phyloP scores from a whole-genome alignment of 2,888 invertebrate species.

The Drosophila mimica region DNA sequence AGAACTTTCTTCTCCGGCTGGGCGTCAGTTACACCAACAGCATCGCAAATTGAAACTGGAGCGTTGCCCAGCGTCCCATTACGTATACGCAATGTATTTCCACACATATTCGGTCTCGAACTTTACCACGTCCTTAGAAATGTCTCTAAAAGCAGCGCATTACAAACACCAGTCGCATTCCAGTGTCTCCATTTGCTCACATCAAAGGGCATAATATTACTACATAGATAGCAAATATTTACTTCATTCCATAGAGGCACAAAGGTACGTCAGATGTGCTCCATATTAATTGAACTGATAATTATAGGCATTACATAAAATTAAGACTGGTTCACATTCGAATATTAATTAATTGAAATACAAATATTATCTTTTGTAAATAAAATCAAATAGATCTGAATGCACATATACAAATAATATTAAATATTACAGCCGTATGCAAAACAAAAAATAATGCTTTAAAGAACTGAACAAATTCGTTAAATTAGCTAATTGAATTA shows the following conservation, averaged over 20 bases:
- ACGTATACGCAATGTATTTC: constrained; percentile 59
- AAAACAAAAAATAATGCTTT: background rate
- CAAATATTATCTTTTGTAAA: no score
- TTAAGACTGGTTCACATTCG: background rate
- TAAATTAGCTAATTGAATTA: background rate
- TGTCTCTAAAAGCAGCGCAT: constrained; percentile 17
- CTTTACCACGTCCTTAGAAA: constrained; percentile 22
- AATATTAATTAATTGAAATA: no score
- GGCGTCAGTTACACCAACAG: constrained; percentile 54
- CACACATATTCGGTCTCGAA: constrained; percentile 12
- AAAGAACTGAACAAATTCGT: background rate
- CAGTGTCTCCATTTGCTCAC: background rate
- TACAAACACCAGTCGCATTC: constrained; percentile 9
- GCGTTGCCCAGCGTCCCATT: constrained; percentile 56
- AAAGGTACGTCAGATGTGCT: background rate
- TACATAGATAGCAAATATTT: constrained; percentile 3
- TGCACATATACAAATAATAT: background rate
- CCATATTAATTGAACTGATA: background rate
- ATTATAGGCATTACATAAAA: background rate
- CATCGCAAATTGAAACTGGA: constrained; percentile 71
- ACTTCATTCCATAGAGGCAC: background rate
- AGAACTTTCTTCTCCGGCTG: constrained; percentile 37
- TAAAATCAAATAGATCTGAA: no score
- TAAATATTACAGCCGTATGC: background rate
- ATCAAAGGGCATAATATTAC: constrained; percentile 16